These are phyloP conservation scores for Megaceryle alcyon DNA, from an alignment of 2,797 vertebrate genomes.

Conservation along the genomic window DNA sequence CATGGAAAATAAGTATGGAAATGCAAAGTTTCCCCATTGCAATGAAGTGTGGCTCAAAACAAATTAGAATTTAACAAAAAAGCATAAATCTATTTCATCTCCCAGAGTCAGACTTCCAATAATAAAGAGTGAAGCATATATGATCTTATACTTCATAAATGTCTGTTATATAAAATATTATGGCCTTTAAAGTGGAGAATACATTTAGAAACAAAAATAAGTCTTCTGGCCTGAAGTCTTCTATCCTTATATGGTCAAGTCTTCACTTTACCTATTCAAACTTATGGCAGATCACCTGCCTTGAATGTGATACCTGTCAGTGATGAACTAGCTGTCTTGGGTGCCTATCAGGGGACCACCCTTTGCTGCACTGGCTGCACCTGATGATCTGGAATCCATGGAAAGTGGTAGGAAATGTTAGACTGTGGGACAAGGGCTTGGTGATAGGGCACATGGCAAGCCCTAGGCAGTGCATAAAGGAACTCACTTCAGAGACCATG, in stretches of 20 bases:
- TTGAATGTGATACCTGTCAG: not conserved
- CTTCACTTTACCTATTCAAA: not conserved
- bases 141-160: not conserved
- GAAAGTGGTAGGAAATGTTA: not conserved
- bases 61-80: not conserved
- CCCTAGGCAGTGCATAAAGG: not conserved
- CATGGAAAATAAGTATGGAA: not conserved
- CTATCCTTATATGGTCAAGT: not conserved
- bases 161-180: constrained; percentile 29
- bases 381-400: not conserved
- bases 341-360: not conserved
- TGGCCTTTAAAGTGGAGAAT: constrained; percentile 20
- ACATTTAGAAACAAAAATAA: not conserved
- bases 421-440: not conserved
- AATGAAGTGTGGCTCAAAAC: not conserved
- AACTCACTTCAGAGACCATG: not conserved
- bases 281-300: not conserved
- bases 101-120: not conserved
- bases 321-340: not conserved
- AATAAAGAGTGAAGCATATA: not conserved
- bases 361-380: not conserved
- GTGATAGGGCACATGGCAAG: not conserved
- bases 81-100: not conserved
- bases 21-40: not conserved
- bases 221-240: not conserved